Evolutionary conservation across 2,797 vertebrate species (phyloP).

Genomic region (Prunella strophiata): DNA sequence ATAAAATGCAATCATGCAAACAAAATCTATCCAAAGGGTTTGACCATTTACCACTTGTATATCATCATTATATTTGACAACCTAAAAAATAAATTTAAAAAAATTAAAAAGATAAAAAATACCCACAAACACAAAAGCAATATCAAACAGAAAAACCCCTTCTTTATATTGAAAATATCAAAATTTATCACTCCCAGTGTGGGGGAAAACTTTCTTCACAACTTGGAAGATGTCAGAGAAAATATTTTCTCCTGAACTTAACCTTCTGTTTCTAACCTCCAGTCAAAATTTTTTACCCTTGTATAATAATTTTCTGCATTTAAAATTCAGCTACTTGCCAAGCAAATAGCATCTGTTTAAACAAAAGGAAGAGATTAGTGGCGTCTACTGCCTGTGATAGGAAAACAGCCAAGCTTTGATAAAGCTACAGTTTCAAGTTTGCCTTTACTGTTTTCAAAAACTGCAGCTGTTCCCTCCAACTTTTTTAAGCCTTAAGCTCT

Average conservation of each 20-base stretch:
- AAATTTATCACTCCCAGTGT: not conserved
- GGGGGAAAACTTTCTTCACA: not conserved
- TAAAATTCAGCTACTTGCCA: conserved; percentile 35
- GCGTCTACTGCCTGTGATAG: not conserved
- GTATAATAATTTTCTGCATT: not conserved
- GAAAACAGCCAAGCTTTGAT: conserved; percentile 35
- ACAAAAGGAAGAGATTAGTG: conserved; percentile 51
- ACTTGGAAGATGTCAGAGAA: not conserved
- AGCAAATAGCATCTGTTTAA: conserved; percentile 44
- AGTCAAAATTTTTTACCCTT: not conserved
- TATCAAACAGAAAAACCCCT: not conserved
- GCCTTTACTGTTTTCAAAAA: conserved; percentile 32
- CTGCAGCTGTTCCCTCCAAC: conserved; percentile 28
- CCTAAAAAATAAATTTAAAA: not conserved
- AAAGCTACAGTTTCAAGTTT: conserved; percentile 19
- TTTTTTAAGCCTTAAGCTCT: conserved; percentile 9
- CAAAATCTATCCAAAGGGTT: not conserved
- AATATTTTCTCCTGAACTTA: not conserved
- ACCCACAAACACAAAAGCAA: not conserved
- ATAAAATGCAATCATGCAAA: not conserved
- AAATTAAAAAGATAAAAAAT: not conserved
- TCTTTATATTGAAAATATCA: not conserved
- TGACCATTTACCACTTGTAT: not conserved
- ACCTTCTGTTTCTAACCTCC: not conserved
- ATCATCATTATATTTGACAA: not conserved